These are phyloP conservation scores for Callaeas wilsoni DNA, from an alignment of 2,113 vertebrate species.

Conservation along the genomic window DNA sequence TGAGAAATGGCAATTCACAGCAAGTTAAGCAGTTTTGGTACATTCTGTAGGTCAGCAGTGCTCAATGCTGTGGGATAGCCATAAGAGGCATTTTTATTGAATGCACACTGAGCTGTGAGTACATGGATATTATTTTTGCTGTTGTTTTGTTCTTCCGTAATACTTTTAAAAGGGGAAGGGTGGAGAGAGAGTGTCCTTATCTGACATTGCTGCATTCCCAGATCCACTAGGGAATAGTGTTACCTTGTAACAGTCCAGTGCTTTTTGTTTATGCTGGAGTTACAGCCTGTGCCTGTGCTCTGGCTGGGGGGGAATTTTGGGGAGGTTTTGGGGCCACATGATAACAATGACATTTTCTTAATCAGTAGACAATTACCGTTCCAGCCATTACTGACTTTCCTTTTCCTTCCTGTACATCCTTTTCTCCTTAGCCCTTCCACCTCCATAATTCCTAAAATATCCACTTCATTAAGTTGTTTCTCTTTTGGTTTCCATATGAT, in stretches of 20 bases:
- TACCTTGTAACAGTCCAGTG: neutral
- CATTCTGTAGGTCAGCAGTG: neutral
- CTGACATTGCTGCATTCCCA: neutral
- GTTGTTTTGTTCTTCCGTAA: neutral
- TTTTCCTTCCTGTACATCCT: neutral
- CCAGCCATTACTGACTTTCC: neutral
- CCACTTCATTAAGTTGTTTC: rapidly evolving
- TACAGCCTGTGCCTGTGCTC: neutral
- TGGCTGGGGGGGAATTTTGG: neutral
- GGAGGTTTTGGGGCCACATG: neutral
- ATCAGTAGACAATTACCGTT: neutral
- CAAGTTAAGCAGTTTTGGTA: neutral
- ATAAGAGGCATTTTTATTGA: neutral
- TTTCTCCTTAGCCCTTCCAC: neutral
- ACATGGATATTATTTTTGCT: neutral
- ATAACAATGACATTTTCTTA: neutral
- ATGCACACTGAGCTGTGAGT: neutral
- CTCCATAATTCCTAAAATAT: neutral
- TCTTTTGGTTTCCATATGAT: neutral
- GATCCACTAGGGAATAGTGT: neutral
- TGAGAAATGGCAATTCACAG: neutral
- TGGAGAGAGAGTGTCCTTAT: neutral
- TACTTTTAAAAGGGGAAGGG: neutral
- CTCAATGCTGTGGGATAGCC: neutral
- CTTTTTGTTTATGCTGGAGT: neutral